A percentile compares a stretch with the other conserved stretches of the same genome.
Conservation (phyloP, 2,797 vertebrate genomes). For the Danio choprae region DNA sequence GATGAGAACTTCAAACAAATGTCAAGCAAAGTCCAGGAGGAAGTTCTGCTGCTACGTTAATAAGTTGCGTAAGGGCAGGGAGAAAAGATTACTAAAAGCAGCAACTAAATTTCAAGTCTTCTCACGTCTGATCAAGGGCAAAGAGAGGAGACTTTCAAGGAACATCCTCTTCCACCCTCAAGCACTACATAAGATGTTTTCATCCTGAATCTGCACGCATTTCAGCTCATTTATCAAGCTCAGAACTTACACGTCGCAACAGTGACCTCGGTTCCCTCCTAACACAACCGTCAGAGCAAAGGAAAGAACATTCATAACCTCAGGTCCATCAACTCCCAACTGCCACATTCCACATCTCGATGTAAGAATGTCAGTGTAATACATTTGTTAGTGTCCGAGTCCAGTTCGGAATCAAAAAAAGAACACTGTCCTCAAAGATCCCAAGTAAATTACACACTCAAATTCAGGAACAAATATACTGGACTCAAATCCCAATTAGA, state of each 20-base stretch:
- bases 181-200: neutral
- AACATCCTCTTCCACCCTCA: slow-evolving; percentile 10
- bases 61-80: slow-evolving; percentile 62
- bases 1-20: slow-evolving; percentile 72
- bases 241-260: neutral
- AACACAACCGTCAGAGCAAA: slow-evolving; percentile 3
- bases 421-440: neutral
- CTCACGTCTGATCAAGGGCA: slow-evolving; percentile 63
- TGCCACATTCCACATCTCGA: slow-evolving; percentile 17
- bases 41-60: slow-evolving; percentile 65
- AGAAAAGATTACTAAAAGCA: slow-evolving; percentile 66
- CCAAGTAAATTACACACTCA: neutral
- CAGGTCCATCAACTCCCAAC: neutral
- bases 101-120: slow-evolving; percentile 63
- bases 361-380: slow-evolving; percentile 1
- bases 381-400: neutral
- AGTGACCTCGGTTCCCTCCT: neutral
- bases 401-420: neutral
- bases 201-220: neutral
- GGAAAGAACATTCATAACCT: neutral
- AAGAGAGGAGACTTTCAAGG: slow-evolving; percentile 51
- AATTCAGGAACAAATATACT: neutral
- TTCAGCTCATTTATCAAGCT: slow-evolving; percentile 16
- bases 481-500: neutral
- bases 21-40: slow-evolving; percentile 53